Base-by-base conservation (phyloP, 2,888 invertebrate genomes). In the Aphidoletes aphidimyza region DNA sequence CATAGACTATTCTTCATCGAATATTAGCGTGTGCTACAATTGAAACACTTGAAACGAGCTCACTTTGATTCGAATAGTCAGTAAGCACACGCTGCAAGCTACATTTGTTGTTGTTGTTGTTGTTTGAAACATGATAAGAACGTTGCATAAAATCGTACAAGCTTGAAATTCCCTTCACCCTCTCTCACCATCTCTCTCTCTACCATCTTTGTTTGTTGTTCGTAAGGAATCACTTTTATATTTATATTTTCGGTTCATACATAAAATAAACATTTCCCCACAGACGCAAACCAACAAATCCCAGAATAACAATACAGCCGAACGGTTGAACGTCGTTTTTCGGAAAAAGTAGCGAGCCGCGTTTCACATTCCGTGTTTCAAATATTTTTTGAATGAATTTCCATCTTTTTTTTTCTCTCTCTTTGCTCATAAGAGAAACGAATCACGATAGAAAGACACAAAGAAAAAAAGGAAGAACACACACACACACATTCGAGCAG, bases 291-390 rank as follows among this genome's bases (percentile, higher is more conserved):
- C 9, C 30, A 34, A 69, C 69, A 69, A 69, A 69, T 69, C 69
- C 69, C 69, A 69, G 34, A 69, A 69, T 69, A 69, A 69, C 69
- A 69, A 69, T 69, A 69, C 69, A 69, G 34, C 30, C 69, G 19
- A n/a, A n/a, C n/a, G 30, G 69, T 69, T 30, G 69, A 34, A 14
- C 36, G 30, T 19, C 69, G 34, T 69, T 69, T 34, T 59, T n/a
- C n/a, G n/a, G n/a, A n/a, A 17, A 34, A 69, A 69, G 34, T 14
- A 69, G 14, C 54, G 54, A n/a, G 54, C n/a, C 54, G 54, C 54
- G 22, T 54, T 54, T 14, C 22, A 54, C 54, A 54, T 54, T 54
- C 54, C 54, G 22, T 54, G 54, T 54, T 22, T 54, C 54, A 54
- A 54, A 22, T 22, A 54, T 54, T 54, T 54, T 54, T 54, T 54